phyloP scores from a whole-genome alignment of 2,888 invertebrate genomes.

The Auanema freiburgensis region DNA sequence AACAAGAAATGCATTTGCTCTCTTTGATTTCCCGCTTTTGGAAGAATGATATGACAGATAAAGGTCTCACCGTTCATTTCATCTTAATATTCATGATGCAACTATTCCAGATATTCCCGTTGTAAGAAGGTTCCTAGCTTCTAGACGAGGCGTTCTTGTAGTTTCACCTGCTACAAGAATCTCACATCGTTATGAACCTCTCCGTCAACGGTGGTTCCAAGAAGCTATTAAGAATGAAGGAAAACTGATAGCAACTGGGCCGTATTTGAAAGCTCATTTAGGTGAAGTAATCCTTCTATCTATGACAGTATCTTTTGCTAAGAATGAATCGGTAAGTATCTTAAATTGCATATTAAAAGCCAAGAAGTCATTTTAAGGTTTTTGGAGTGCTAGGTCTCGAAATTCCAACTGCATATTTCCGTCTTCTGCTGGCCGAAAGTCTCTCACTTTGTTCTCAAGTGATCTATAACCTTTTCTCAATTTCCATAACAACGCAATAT shows the following conservation, averaged over 20 bases:
- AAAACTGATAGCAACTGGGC: constrained; percentile 16
- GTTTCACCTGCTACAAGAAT: constrained; percentile 14
- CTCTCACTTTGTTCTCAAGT: constrained; percentile 5
- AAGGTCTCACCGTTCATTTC: too few species aligned
- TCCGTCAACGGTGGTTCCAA: constrained; percentile 15
- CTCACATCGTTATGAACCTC: constrained; percentile 10
- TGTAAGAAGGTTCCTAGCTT: not conserved
- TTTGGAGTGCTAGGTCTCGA: constrained; percentile 19
- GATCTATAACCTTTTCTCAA: not conserved
- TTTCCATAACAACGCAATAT: not conserved
- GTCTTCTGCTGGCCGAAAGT: constrained; percentile 9
- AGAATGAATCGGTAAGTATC: not conserved
- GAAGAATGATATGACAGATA: too few species aligned
- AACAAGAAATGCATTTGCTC: too few species aligned
- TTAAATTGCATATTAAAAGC: not conserved
- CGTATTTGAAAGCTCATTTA: constrained; percentile 8
- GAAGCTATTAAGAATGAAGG: constrained; percentile 13
- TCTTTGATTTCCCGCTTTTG: too few species aligned
- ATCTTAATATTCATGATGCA: too few species aligned
- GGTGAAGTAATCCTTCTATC: constrained; percentile 22
- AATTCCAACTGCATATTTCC: constrained; percentile 11
- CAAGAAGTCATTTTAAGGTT: constrained; percentile 8
- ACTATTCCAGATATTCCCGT: constrained; percentile 11
- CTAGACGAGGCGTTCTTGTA: constrained; percentile 11
- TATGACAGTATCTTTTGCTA: constrained; percentile 6